Conservation (phyloP, 2,797 vertebrate genomes). For the Hoplostethus mediterraneus region DNA sequence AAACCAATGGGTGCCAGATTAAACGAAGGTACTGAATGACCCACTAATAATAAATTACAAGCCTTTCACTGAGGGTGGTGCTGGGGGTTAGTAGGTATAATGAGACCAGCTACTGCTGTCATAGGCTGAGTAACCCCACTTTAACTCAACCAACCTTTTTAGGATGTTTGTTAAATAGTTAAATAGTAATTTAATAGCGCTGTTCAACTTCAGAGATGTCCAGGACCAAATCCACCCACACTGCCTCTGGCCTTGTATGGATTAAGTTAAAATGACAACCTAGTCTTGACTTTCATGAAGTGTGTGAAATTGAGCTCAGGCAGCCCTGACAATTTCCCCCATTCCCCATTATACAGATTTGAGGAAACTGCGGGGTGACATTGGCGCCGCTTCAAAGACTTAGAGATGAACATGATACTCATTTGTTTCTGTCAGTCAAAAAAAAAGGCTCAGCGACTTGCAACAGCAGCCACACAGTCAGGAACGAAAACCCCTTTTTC, state of each 20-base stretch:
- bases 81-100: conserved; percentile 9
- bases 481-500: conserved; percentile 50
- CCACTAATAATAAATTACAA: conserved; percentile 35
- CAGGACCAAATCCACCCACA: conserved; percentile 41
- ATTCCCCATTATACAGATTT: conserved; percentile 43
- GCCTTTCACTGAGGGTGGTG: conserved; percentile 13
- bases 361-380: conserved; percentile 55
- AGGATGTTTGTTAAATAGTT: conserved; percentile 53
- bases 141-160: conserved; percentile 13
- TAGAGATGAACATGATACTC: conserved; percentile 76
- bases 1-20: conserved; percentile 36
- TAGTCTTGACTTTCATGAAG: conserved; percentile 62
- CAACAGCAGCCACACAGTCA: conserved; percentile 26
- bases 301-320: conserved; percentile 66
- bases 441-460: conserved; percentile 36
- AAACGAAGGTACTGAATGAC: conserved; percentile 31
- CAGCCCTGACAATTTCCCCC: conserved; percentile 47
- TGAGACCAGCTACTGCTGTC: conserved; percentile 14
- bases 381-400: conserved; percentile 57
- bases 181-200: conserved; percentile 39
- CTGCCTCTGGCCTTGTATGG: conserved; percentile 39
- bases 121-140: conserved; percentile 19
- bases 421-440: conserved; percentile 83
- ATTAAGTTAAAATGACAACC: conserved; percentile 67
- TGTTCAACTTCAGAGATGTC: conserved; percentile 48